phyloP scores from a whole-genome alignment of 1,140 invertebrate genomes.

The Psilanteris sp. region DNA sequence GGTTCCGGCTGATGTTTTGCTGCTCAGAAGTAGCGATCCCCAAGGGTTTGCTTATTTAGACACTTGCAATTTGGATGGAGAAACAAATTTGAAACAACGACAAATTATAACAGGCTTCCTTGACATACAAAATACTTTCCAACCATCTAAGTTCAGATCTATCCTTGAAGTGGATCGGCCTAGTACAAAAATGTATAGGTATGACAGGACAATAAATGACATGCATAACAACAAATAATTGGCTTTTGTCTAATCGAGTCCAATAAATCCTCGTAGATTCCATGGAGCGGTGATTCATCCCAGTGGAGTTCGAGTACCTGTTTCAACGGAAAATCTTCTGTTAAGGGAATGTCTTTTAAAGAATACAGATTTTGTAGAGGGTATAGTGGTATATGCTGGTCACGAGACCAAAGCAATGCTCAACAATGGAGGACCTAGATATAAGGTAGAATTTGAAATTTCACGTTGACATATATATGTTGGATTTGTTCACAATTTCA shows the following conservation, averaged over 20 bases:
- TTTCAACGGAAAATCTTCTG: conserved; percentile 95
- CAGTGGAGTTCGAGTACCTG: conserved; percentile 87
- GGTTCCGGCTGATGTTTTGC: conserved; percentile 96
- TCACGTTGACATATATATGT: not conserved
- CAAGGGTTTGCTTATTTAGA: conserved; percentile 97
- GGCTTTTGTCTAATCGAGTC: too few species aligned
- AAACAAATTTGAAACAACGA: conserved; percentile 99
- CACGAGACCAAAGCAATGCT: conserved; percentile 99
- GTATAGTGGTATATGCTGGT: conserved; percentile 98
- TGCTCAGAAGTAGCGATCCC: conserved; percentile 94
- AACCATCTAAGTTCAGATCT: conserved; percentile 90
- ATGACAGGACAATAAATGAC: too few species aligned
- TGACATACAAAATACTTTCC: conserved; percentile 85
- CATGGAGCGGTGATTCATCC: conserved; percentile 93
- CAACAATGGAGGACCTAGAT: conserved; percentile 96
- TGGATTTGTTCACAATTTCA: too few species aligned
- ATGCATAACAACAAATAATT: too few species aligned
- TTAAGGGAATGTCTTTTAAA: conserved; percentile 96
- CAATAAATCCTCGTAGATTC: conserved; percentile 87
- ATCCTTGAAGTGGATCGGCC: conserved; percentile 94
- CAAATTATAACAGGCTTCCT: conserved; percentile 87
- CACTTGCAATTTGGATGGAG: conserved; percentile 98
- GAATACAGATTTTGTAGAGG: conserved; percentile 96
- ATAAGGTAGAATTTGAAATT: conserved; percentile 82
- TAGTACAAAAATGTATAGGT: conserved; percentile 95